Base-by-base conservation (phyloP, 2,797 vertebrate species). In the Darevskia mixta region DNA sequence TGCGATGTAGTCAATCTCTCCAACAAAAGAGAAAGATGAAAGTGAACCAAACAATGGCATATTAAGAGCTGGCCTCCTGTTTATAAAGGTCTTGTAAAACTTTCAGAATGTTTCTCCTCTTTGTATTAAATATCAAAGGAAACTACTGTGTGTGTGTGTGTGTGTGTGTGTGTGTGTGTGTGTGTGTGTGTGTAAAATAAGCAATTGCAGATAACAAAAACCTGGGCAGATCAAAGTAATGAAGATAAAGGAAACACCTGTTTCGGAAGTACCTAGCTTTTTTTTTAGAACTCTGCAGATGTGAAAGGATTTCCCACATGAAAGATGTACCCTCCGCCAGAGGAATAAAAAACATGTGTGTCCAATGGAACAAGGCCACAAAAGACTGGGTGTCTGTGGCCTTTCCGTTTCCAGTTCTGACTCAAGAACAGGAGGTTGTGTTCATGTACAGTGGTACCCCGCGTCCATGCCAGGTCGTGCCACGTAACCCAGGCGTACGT, bases 61-160 rank as follows among this genome's bases (percentile, higher is more conserved):
- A 78, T 11, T 66, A 72, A 17, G 86, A 80, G n/a, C 35, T 61
- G 23, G 23, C 32, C 27, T 72, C 41, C 77, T 29, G 13, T 86
- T 71, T 64, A 71, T 20, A 86, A 79, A 80, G 77, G 83, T 84
- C 71, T 75, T 87, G 25, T 5, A 85, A 89, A 49, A 6, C 83
- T 43, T 72, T 15, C 83, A 2, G 2, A 88, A 80, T 80, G 71
- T 87, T 91, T 64, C 83, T n/a, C 89, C 29, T 75, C n/a, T 85
- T 6, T 29, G 6, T 85, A 29, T 67, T 45, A 2, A 61, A n/a
- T 17, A 1, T 86, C 41, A 78, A 86, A 86, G 71, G 83, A 43
- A 49, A 77, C 69, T 49, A 23, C 0, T 58, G 86, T n/a, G 81
- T 80, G 71, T 61, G 55, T 32, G 88, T 49, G 45, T 49, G 49